Conservation (phyloP, 2,113 vertebrate genomes). For the Paramormyrops kingsleyae region DNA sequence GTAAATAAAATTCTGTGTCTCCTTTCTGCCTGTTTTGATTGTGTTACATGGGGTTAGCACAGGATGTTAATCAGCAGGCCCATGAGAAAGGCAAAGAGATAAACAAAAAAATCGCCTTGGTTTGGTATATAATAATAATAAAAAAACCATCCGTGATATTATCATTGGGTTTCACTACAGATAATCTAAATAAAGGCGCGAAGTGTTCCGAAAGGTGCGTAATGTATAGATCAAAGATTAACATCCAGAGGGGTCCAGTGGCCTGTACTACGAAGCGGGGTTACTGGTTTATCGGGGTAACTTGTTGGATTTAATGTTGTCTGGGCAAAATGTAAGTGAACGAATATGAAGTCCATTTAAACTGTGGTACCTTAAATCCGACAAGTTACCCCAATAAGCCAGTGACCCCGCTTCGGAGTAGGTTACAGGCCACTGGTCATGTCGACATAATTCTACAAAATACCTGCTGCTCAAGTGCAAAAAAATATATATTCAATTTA, state of each 20-base stretch:
- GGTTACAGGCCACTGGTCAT: neutral
- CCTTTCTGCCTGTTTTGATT: neutral
- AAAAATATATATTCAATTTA: neutral
- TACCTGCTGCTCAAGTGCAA: neutral
- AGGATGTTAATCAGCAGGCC: neutral
- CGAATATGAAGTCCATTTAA: too few relatives aligned
- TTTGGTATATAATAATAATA: neutral
- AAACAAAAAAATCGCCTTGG: neutral
- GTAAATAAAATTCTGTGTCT: neutral
- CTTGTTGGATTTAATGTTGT: too few relatives aligned
- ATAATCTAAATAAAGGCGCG: neutral
- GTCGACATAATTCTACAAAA: neutral
- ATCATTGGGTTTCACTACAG: neutral
- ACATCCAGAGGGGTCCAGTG: neutral
- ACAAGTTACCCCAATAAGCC: too few relatives aligned
- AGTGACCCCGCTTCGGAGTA: too few relatives aligned
- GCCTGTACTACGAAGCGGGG: too few relatives aligned
- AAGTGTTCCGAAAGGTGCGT: neutral
- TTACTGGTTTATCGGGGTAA: too few relatives aligned
- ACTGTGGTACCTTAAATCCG: too few relatives aligned
- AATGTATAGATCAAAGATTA: neutral
- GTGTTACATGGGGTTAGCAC: neutral
- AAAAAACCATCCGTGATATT: neutral
- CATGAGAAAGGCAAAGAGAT: neutral
- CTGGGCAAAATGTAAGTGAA: too few relatives aligned